A percentile compares a stretch with the other conserved stretches of the same genome.
Evolutionary conservation across 2,888 invertebrate genomes (phyloP).

Genomic region (Crocallis elinguaria): DNA sequence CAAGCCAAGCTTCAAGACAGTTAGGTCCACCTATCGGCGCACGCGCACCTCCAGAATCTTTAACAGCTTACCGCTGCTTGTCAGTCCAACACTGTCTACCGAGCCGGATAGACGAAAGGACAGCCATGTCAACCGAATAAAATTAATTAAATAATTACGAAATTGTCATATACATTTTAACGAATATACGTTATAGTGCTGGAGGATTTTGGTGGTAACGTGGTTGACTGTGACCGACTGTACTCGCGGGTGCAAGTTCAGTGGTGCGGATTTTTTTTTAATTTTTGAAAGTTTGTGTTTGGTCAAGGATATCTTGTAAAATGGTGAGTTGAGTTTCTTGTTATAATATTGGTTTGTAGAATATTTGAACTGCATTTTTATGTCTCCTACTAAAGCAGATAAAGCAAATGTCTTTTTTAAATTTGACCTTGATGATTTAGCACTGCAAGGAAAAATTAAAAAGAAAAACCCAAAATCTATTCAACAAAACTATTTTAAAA

Average conservation of each 20-base stretch:
- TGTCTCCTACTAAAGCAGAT: no score
- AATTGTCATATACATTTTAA: conserved; percentile 28
- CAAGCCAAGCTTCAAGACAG: conserved; percentile 76
- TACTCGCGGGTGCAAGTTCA: conserved; percentile 49
- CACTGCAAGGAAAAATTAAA: no score
- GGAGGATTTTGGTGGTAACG: conserved; percentile 46
- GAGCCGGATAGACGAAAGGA: conserved; percentile 72
- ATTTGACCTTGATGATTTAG: no score
- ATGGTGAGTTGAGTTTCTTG: conserved; percentile 61
- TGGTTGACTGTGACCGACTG: conserved; percentile 9
- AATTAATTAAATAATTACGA: conserved; percentile 19
- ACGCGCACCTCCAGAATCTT: conserved; percentile 69
- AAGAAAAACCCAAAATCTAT: no score
- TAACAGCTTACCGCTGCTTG: conserved; percentile 63
- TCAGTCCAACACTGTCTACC: conserved; percentile 81
- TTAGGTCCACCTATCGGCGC: conserved; percentile 67
- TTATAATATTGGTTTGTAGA: neutral
- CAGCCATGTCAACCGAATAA: conserved; percentile 49
- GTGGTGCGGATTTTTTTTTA: conserved; percentile 49
- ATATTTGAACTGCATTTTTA: no score
- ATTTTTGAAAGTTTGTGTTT: conserved; percentile 45
- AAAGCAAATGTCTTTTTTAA: no score
- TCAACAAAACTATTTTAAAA: no score
- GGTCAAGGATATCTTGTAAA: conserved; percentile 56
- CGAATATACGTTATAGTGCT: conserved; percentile 46